Conservation (phyloP, 2,797 vertebrate genomes). For the Falco biarmicus region DNA sequence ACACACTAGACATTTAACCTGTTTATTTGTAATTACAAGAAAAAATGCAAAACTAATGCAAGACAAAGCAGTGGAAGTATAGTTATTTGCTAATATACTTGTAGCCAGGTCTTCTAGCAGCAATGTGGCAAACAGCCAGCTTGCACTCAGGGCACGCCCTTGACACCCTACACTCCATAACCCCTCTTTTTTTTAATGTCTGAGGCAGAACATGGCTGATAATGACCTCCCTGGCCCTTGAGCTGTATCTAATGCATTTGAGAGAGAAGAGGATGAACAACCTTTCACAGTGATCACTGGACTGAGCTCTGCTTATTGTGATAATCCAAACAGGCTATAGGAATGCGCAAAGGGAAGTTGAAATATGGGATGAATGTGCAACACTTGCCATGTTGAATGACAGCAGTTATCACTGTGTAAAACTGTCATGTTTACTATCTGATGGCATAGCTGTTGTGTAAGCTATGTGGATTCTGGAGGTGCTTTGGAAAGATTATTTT, state of each 20-base stretch:
- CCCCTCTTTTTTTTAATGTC: background rate
- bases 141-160: background rate
- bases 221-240: background rate
- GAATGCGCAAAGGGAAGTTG: background rate
- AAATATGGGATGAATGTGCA: background rate
- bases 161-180: rapidly evolving
- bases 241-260: background rate
- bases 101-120: background rate
- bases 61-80: background rate
- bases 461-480: background rate
- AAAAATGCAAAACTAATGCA: background rate
- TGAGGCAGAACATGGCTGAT: background rate
- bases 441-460: background rate
- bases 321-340: background rate
- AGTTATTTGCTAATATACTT: background rate
- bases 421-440: background rate
- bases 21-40: background rate
- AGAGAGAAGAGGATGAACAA: background rate
- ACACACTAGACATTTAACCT: background rate
- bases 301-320: background rate
- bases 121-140: background rate
- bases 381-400: background rate
- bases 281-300: background rate
- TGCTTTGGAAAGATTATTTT: background rate
- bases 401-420: background rate